Conservation (phyloP, 1,140 invertebrate species). For the Habropoda laboriosa region DNA sequence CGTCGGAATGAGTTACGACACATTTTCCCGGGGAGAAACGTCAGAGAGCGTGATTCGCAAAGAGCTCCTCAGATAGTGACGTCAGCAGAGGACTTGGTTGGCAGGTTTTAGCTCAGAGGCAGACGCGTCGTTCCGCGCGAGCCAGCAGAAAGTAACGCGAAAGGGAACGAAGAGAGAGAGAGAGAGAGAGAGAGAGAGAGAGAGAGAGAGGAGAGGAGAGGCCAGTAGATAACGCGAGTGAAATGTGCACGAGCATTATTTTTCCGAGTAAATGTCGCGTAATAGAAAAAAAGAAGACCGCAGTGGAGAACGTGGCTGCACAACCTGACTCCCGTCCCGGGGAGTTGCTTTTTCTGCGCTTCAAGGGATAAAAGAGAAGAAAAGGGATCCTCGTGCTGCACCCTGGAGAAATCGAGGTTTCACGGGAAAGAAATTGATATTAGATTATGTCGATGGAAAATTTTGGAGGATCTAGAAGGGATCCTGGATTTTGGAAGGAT, state of each 20-base stretch:
- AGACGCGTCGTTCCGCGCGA: background rate
- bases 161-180: background rate
- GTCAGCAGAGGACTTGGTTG: conserved; percentile 36
- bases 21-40: background rate
- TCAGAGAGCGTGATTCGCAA: background rate
- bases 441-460: too few species aligned
- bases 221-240: conserved; percentile 54
- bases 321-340: background rate
- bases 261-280: conserved; percentile 63
- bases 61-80: conserved; percentile 49
- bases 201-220: background rate
- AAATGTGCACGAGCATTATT: conserved; percentile 64
- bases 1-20: background rate
- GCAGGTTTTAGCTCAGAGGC: conserved; percentile 17
- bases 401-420: background rate
- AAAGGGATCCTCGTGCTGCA: background rate
- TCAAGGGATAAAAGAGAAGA: background rate
- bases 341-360: background rate
- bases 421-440: too few species aligned
- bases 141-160: background rate
- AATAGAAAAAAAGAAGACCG: conserved; percentile 59
- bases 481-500: too few species aligned
- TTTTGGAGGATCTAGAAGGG: too few species aligned
- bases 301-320: background rate
- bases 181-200: background rate